phyloP scores from a whole-genome alignment of 2,113 vertebrate genomes.

The Dasyprocta punctata region DNA sequence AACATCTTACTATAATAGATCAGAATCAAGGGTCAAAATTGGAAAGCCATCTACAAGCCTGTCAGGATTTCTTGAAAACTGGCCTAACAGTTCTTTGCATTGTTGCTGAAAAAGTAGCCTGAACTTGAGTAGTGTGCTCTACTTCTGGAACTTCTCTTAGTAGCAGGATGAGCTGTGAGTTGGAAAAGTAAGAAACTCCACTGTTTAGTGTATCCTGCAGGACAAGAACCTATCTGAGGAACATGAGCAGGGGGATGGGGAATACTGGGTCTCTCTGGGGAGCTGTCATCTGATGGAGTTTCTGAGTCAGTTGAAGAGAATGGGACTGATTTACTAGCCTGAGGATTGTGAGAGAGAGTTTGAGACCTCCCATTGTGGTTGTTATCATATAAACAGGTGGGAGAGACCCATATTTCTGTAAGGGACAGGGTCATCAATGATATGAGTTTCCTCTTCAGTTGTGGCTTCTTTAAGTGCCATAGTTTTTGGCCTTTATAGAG shows the following conservation, averaged over 20 bases:
- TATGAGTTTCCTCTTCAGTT: not conserved
- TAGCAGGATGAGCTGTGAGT: not conserved
- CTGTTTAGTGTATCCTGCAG: not conserved
- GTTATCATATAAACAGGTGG: not conserved
- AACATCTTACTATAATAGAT: not conserved
- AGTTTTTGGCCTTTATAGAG: not conserved
- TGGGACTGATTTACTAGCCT: not conserved
- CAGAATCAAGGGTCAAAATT: not conserved
- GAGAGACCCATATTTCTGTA: not conserved
- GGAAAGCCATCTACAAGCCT: not conserved
- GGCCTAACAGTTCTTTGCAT: not conserved
- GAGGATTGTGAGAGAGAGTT: not conserved
- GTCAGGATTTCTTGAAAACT: not conserved
- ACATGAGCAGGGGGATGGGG: not conserved
- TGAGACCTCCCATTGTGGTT: not conserved
- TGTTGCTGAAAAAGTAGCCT: not conserved
- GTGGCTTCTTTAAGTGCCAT: not conserved
- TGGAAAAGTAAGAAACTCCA: not conserved
- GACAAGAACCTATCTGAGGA: not conserved
- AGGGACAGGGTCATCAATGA: not conserved
- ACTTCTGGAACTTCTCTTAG: not conserved
- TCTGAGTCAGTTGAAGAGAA: not conserved
- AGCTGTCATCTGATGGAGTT: not conserved
- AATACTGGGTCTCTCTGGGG: not conserved
- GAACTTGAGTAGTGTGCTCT: not conserved